A percentile compares a stretch with the other conserved stretches of the same genome.
phyloP scores from a whole-genome alignment of 2,888 invertebrate species.

The Xanthorhoe designata region DNA sequence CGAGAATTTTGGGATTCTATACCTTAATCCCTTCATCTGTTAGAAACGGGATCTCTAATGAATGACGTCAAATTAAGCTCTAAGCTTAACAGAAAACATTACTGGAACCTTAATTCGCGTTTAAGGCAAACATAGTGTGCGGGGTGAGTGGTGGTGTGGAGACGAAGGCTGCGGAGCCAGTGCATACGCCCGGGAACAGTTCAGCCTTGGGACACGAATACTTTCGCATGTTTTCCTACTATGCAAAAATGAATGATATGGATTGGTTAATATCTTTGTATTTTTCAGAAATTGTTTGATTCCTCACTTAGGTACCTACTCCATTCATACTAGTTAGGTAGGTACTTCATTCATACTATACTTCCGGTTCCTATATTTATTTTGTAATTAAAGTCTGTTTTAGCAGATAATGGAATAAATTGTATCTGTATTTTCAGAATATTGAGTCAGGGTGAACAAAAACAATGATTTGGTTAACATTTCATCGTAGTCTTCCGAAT shows the following conservation, averaged over 20 bases:
- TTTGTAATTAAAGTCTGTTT: too few relatives aligned
- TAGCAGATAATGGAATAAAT: too few relatives aligned
- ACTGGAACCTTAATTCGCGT: constrained; percentile 83
- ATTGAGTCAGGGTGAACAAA: too few relatives aligned
- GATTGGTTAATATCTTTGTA: constrained; percentile 6
- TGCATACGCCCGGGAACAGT: constrained; percentile 61
- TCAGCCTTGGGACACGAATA: constrained; percentile 38
- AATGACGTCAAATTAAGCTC: constrained; percentile 80
- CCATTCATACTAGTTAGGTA: too few relatives aligned
- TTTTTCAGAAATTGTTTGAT: background rate
- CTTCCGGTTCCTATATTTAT: too few relatives aligned
- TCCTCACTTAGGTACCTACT: background rate
- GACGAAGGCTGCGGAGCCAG: constrained; percentile 78
- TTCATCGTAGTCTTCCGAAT: too few relatives aligned
- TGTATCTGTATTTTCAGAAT: too few relatives aligned
- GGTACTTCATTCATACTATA: too few relatives aligned
- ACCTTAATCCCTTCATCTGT: constrained; percentile 55
- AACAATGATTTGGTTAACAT: too few relatives aligned
- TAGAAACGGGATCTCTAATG: constrained; percentile 68
- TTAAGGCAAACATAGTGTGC: constrained; percentile 84
- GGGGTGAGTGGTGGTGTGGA: constrained; percentile 83
- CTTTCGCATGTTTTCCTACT: constrained; percentile 3
- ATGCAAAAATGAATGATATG: background rate
- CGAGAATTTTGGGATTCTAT: constrained; percentile 34
- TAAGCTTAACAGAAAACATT: constrained; percentile 82